Conservation (phyloP, 2,888 invertebrate species). For the Amiota communis region DNA sequence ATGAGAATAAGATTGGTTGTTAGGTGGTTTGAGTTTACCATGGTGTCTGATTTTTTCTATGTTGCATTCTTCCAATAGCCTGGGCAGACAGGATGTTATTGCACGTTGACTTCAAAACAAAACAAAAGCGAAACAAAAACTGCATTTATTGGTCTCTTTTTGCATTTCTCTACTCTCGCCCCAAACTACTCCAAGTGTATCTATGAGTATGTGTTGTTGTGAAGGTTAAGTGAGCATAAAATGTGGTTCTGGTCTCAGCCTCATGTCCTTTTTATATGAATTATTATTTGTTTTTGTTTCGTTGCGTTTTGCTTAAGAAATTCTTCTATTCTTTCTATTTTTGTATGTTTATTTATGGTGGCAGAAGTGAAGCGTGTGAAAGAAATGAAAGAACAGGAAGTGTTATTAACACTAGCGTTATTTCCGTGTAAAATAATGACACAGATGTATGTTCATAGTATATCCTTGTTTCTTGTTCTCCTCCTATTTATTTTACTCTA, state of each 20-base stretch:
- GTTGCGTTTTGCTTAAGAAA: not conserved
- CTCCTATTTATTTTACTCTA: not conserved
- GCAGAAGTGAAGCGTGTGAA: not conserved
- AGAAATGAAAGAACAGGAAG: not conserved
- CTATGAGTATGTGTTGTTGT: not conserved
- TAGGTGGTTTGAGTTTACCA: not conserved
- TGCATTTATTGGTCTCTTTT: constrained; percentile 4
- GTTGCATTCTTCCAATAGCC: constrained; percentile 27
- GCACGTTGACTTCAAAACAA: not conserved
- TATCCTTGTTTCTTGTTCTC: not conserved
- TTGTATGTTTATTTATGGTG: not conserved
- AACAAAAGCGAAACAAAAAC: constrained; percentile 45
- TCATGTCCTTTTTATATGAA: not conserved
- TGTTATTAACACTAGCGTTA: not conserved
- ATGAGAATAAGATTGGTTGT: not conserved
- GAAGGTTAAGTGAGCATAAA: constrained; percentile 25
- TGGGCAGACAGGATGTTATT: constrained; percentile 22
- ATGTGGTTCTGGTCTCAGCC: constrained; percentile 47
- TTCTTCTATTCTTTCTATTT: not conserved
- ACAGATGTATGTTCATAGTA: not conserved
- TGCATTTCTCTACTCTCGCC: not conserved
- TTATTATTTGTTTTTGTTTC: not conserved
- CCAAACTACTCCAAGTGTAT: too few relatives aligned
- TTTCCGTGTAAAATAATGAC: constrained; percentile 11
- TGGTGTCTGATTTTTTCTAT: constrained; percentile 21